These are phyloP conservation scores for Cyprinodon brontotheroides DNA, from an alignment of 2,113 vertebrate genomes.

Conservation along the genomic window DNA sequence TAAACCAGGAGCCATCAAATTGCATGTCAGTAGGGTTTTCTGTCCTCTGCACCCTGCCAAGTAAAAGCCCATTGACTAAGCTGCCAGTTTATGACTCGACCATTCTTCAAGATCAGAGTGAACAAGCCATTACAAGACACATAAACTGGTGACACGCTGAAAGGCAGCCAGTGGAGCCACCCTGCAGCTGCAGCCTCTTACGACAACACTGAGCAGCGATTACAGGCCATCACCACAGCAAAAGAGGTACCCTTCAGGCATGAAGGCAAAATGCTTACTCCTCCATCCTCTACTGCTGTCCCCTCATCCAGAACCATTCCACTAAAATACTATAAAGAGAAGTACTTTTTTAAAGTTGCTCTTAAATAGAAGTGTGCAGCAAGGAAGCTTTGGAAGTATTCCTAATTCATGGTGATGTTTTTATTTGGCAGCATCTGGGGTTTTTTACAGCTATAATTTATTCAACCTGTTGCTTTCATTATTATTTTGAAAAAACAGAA, in stretches of 20 bases:
- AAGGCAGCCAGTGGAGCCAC: constrained; percentile 33
- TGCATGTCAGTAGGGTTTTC: not conserved
- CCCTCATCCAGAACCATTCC: constrained; percentile 10
- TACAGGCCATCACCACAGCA: constrained; percentile 51
- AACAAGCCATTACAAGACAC: constrained; percentile 42
- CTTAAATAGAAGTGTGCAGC: not conserved
- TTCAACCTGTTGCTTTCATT: not conserved
- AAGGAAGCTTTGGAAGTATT: not conserved
- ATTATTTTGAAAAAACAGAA: not conserved
- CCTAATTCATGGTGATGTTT: not conserved
- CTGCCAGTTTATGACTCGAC: constrained; percentile 17
- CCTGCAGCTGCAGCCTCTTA: constrained; percentile 40
- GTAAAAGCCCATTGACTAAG: constrained; percentile 7
- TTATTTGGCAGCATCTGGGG: not conserved
- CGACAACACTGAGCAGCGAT: constrained; percentile 50
- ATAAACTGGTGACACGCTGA: constrained; percentile 35
- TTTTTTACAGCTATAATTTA: not conserved
- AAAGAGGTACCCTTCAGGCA: constrained; percentile 26
- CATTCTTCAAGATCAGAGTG: constrained; percentile 32
- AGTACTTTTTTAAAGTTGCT: constrained; percentile 15
- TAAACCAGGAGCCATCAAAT: not conserved
- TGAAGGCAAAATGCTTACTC: constrained; percentile 14
- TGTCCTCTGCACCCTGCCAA: constrained; percentile 6
- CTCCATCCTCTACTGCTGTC: constrained; percentile 9
- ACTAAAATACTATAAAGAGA: constrained; percentile 32